Percentiles rank a stretch among this genome's conserved stretches.
Evolutionary conservation across 2,888 invertebrate genomes (phyloP).

Genomic region (Protophormia terraenovae): DNA sequence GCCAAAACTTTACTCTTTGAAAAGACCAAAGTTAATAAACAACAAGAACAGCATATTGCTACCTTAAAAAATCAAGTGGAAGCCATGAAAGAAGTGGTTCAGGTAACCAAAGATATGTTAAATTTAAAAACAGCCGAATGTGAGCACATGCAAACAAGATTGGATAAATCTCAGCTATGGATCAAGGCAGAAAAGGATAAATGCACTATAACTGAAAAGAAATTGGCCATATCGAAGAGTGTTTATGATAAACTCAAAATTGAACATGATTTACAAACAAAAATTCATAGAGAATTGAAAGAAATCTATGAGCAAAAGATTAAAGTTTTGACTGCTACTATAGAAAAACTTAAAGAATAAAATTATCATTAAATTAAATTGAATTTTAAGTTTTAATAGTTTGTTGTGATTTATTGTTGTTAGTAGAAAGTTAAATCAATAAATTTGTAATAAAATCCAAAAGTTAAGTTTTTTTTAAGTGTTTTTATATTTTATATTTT

Average conservation of each 20-base stretch:
- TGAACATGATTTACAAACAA: conserved; percentile 90
- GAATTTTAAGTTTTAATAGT: background rate
- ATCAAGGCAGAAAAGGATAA: conserved; percentile 88
- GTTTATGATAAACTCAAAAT: conserved; percentile 89
- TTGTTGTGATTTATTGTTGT: conserved; percentile 22
- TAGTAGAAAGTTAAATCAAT: conserved; percentile 9
- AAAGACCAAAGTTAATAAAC: conserved; percentile 88
- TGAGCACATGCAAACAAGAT: conserved; percentile 86
- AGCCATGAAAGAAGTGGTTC: conserved; percentile 90
- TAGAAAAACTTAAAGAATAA: conserved; percentile 71
- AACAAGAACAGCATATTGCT: conserved; percentile 90
- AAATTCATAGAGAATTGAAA: conserved; percentile 87
- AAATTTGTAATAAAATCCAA: background rate
- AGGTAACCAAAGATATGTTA: conserved; percentile 90
- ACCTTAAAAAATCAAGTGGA: conserved; percentile 86
- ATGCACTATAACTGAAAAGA: conserved; percentile 86
- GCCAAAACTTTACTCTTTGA: conserved; percentile 88
- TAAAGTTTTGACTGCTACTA: conserved; percentile 72
- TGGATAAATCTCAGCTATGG: conserved; percentile 85
- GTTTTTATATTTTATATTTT: conserved; percentile 36
- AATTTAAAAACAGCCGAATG: conserved; percentile 90
- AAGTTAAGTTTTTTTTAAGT: background rate
- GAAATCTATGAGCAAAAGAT: conserved; percentile 87
- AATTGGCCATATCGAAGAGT: conserved; percentile 87
- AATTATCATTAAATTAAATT: background rate